Evolutionary conservation across 2,888 invertebrate species (phyloP).

Genomic region (Aethes cnicana): DNA sequence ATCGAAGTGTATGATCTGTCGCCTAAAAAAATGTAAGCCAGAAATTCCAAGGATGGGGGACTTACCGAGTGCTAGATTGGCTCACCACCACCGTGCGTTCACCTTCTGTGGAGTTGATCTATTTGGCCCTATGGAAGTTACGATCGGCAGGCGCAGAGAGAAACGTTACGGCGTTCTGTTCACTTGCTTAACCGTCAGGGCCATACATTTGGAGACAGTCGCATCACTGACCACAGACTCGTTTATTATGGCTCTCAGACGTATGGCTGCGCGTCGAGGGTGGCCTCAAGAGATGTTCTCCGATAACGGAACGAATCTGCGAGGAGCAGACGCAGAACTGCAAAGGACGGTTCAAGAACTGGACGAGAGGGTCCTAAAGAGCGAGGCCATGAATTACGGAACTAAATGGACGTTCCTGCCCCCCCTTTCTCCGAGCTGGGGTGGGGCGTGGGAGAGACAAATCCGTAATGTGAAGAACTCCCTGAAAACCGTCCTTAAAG

Average conservation of each 20-base stretch:
- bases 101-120: background rate
- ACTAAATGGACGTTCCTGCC: background rate
- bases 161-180: conserved; percentile 5
- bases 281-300: background rate
- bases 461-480: background rate
- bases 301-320: background rate
- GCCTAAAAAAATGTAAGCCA: conserved; percentile 1
- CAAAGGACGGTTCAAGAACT: background rate
- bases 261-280: background rate
- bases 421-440: background rate
- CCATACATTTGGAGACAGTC: background rate
- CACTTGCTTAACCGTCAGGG: background rate
- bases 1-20: conserved; percentile 4
- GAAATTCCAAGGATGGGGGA: conserved; percentile 6
- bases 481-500: background rate
- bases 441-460: background rate
- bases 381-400: background rate
- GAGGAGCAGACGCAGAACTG: background rate
- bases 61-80: conserved; percentile 1
- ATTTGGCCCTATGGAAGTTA: background rate
- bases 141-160: background rate
- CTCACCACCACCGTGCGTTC: conserved; percentile 1
- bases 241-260: background rate
- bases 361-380: background rate
- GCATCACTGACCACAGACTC: background rate